These are phyloP conservation scores for Malurus melanocephalus DNA, from an alignment of 2,113 vertebrate species.

Conservation along the genomic window DNA sequence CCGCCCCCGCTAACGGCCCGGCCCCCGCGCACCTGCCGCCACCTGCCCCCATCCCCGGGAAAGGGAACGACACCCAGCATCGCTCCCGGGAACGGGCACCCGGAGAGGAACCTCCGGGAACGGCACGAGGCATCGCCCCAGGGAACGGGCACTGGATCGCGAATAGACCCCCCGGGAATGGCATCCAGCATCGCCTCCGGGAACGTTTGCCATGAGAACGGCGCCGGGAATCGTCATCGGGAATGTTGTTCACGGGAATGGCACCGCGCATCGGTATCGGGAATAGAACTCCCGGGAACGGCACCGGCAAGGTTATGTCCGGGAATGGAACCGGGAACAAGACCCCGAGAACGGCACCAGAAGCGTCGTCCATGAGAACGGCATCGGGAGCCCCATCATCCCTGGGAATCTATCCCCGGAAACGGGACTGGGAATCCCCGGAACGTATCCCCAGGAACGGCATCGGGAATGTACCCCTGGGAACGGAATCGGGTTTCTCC, in stretches of 20 bases:
- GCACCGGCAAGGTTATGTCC: background rate
- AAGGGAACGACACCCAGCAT: background rate
- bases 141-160: background rate
- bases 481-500: background rate
- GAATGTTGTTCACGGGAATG: background rate
- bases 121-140: background rate
- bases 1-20: conserved; percentile 1
- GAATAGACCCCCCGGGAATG: background rate
- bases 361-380: background rate
- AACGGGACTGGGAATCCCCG: background rate
- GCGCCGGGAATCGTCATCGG: background rate
- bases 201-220: background rate
- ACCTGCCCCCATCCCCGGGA: background rate
- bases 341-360: background rate
- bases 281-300: background rate
- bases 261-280: background rate
- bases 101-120: background rate
- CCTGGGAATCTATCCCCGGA: background rate
- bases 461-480: background rate
- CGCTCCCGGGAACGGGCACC: background rate
- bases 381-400: background rate
- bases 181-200: background rate
- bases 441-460: background rate
- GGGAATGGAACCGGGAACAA: background rate
- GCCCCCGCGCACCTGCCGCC: background rate